These are phyloP conservation scores for Pseudoips prasinana DNA, from an alignment of 2,888 invertebrate species.

Conservation along the genomic window DNA sequence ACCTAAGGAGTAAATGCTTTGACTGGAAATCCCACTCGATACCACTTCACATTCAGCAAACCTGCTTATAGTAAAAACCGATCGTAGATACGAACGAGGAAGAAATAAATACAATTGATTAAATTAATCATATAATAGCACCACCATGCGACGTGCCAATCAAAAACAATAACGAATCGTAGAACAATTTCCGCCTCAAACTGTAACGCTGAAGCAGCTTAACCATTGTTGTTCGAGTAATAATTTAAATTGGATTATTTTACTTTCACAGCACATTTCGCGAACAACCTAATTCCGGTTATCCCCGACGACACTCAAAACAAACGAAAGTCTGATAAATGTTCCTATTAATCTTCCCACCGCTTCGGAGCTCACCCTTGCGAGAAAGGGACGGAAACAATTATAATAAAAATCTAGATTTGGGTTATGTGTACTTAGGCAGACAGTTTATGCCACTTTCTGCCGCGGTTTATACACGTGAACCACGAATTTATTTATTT, in stretches of 20 bases:
- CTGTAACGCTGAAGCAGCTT: constrained; percentile 24
- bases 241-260: constrained; percentile 68
- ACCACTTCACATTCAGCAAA: too few relatives aligned
- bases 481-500: constrained; percentile 23
- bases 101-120: too few relatives aligned
- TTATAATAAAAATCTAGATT: constrained; percentile 52
- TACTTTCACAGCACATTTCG: constrained; percentile 58
- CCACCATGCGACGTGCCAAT: constrained; percentile 3
- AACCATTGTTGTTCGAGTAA: constrained; percentile 40
- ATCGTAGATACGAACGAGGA: too few relatives aligned
- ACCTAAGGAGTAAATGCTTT: too few relatives aligned
- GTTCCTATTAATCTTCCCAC: constrained; percentile 64
- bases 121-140: too few relatives aligned
- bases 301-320: constrained; percentile 70
- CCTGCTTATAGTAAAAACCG: too few relatives aligned
- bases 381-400: constrained; percentile 47
- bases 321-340: constrained; percentile 76
- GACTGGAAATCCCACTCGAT: too few relatives aligned
- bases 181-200: constrained; percentile 26
- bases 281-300: constrained; percentile 68
- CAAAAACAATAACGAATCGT: constrained; percentile 18
- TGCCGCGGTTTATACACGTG: constrained; percentile 21
- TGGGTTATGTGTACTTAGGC: constrained; percentile 43
- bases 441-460: constrained; percentile 31
- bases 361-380: constrained; percentile 49